phyloP scores from a whole-genome alignment of 2,797 vertebrate genomes.

The Lateolabrax maculatus region DNA sequence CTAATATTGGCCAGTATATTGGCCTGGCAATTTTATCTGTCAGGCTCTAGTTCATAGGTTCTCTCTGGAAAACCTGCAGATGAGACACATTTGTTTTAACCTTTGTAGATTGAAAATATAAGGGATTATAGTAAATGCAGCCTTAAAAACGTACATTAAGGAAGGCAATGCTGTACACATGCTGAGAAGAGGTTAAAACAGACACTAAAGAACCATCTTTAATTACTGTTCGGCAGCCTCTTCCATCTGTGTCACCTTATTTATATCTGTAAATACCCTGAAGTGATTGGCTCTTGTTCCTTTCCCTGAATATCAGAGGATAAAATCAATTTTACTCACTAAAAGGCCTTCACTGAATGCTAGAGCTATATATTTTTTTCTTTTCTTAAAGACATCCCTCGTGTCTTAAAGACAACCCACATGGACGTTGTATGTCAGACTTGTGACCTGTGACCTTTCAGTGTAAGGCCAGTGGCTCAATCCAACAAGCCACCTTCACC shows the following conservation, averaged over 20 bases:
- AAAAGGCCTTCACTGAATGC: neutral
- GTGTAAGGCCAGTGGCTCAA: slow-evolving; percentile 8
- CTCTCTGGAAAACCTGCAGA: neutral
- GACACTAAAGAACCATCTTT: neutral
- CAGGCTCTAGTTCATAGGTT: neutral
- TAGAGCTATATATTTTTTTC: too few relatives aligned
- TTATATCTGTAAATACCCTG: neutral
- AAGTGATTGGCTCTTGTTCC: neutral
- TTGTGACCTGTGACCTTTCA: slow-evolving; percentile 21
- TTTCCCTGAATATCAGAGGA: neutral
- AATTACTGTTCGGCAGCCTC: neutral
- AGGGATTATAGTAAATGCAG: neutral
- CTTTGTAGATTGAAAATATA: neutral
- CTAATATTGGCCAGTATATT: neutral
- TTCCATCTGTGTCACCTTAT: neutral
- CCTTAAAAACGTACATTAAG: neutral
- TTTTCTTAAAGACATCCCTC: neutral
- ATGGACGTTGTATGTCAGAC: neutral
- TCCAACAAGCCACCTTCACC: slow-evolving; percentile 4
- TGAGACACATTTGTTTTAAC: neutral
- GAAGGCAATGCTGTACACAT: neutral
- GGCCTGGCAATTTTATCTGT: neutral
- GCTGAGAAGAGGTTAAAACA: neutral
- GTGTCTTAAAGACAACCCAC: too few relatives aligned
- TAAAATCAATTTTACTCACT: neutral